Evolutionary conservation across 2,888 invertebrate species (phyloP).

Genomic region (Poecilus cupreus): DNA sequence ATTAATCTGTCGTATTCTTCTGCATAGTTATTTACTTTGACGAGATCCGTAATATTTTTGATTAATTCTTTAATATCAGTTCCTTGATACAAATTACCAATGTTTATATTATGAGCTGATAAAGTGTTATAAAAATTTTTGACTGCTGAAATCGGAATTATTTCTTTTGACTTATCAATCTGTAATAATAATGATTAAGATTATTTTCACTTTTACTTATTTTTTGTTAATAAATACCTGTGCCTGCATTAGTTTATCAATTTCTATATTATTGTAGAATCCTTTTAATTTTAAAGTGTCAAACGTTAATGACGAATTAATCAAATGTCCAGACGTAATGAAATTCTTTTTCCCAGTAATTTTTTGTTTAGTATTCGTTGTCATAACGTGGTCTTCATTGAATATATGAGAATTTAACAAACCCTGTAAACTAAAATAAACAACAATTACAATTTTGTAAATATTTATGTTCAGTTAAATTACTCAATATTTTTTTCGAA

Average conservation of each 20-base stretch:
- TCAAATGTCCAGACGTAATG: conserved; percentile 24
- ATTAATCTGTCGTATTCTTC: conserved; percentile 68
- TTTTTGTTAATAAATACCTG: conserved; percentile 65
- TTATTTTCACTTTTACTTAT: conserved; percentile 25
- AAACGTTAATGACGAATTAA: conserved; percentile 61
- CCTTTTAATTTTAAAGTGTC: conserved; percentile 67
- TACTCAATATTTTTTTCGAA: conserved; percentile 71
- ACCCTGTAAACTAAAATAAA: conserved; percentile 67
- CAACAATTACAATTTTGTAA: conserved; percentile 57
- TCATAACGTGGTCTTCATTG: conserved; percentile 68
- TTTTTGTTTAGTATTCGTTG: conserved; percentile 70
- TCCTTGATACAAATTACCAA: conserved; percentile 67
- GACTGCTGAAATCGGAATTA: conserved; percentile 62
- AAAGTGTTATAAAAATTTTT: conserved; percentile 67
- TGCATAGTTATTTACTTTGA: conserved; percentile 67
- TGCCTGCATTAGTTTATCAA: conserved; percentile 66
- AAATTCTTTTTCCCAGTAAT: conserved; percentile 71
- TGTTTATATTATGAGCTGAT: conserved; percentile 66
- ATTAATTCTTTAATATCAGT: conserved; percentile 68
- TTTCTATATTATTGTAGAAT: conserved; percentile 67
- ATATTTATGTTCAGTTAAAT: conserved; percentile 57
- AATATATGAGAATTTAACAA: conserved; percentile 68
- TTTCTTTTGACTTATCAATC: conserved; percentile 66
- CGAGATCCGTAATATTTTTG: conserved; percentile 66
- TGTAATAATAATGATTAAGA: conserved; percentile 60